A percentile compares a stretch with the other conserved stretches of the same genome.
phyloP scores from a whole-genome alignment of 2,113 vertebrate species.

The Aspidoscelis tigris region DNA sequence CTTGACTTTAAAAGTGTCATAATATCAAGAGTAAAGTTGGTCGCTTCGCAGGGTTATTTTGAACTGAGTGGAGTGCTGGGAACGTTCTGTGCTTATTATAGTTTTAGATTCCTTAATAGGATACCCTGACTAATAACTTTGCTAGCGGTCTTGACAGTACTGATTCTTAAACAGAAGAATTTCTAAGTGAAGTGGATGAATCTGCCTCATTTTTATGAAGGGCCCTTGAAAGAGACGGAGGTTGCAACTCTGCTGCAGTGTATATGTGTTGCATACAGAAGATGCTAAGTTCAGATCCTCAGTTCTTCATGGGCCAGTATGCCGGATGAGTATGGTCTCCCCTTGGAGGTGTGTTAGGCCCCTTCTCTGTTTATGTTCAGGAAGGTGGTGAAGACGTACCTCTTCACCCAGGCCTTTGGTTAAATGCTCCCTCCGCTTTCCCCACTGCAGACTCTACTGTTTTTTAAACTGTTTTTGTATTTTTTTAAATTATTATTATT shows the following conservation, averaged over 20 bases:
- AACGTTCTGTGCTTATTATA: not conserved
- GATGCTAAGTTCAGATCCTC: not conserved
- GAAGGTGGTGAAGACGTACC: too few species aligned
- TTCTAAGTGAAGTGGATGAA: not conserved
- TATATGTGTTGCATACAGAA: not conserved
- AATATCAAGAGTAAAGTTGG: slow-evolving; percentile 34
- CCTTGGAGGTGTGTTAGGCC: too few species aligned
- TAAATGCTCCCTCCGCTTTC: too few species aligned
- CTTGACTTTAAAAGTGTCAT: slow-evolving; percentile 48
- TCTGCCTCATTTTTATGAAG: not conserved
- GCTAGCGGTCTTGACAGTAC: slow-evolving; percentile 7
- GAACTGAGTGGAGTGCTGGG: slow-evolving; percentile 23
- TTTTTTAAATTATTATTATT: too few species aligned
- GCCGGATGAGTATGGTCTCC: too few species aligned
- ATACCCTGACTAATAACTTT: slow-evolving; percentile 25
- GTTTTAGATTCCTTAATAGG: slow-evolving; percentile 21
- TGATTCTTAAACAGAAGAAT: not conserved
- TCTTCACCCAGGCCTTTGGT: too few species aligned
- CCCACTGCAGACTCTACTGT: too few species aligned
- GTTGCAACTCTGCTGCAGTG: not conserved
- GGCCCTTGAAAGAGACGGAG: not conserved
- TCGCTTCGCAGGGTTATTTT: slow-evolving; percentile 11
- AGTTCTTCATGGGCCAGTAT: too few species aligned
- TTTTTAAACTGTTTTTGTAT: too few species aligned
- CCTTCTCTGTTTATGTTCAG: too few species aligned